Base-by-base conservation (phyloP, 1,140 invertebrate species). In the Zelostemma sp. region DNA sequence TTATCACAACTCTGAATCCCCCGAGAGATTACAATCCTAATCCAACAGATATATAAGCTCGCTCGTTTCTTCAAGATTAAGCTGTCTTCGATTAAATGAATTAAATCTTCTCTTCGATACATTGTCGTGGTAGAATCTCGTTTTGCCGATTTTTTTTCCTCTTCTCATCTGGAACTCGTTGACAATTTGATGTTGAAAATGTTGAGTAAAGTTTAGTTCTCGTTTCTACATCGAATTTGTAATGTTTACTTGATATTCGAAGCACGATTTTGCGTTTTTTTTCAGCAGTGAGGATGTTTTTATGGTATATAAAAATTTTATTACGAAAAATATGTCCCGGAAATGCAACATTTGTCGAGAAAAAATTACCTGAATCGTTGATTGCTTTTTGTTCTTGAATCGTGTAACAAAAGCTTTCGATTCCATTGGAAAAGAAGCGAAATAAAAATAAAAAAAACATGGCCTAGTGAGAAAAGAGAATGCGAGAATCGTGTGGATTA, bases 1-100 rank as follows among this genome's bases (percentile, higher is more conserved):
- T 18, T 46, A 46, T 46, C 46, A 28, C 43, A 46, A 18, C 15
- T 19, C 19, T 19, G 17, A 18, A 46, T 46, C 19, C 19, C 19
- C n/a, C 17, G 8, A 6, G 6, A 38, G 48, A 50, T 50, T 50
- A 35, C 25, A 14, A 50, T 50, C 48, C 12, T 35, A 12, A 50
- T 50, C 14, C 17, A 35, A 1, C 1, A 14, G 48, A 17, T 38
- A 15, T 35, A 9, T 8, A 28, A 21, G 16, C 8, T 6, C 12
- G 47, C 12, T 38, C 31, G 6, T 50, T 50, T 38, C 31, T 17
- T 38, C 48, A 11, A 38, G 28, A 50, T 50, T 50, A 38, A 12
- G 31, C 16, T 35, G 31, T 2, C 31, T 21, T 17, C 48, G 12
- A 25, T 50, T 50, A 50, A n/a, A 35, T 46, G 12, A 50, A 50